Evolutionary conservation across 2,113 vertebrate species (phyloP).

Genomic region (Canis aureus): DNA sequence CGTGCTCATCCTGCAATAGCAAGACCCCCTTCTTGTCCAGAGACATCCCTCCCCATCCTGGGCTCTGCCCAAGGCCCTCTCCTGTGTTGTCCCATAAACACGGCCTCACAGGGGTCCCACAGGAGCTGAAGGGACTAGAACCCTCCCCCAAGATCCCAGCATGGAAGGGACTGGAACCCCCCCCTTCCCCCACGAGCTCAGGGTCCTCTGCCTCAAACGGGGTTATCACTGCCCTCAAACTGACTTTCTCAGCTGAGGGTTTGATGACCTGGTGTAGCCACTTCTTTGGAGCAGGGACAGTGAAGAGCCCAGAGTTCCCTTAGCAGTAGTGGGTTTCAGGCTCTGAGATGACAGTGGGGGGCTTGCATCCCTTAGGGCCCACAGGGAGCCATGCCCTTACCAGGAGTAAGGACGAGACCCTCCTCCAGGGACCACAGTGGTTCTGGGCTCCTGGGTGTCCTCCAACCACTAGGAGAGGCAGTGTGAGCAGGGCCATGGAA

Average conservation of each 20-base stretch:
- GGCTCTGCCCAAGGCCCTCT: neutral
- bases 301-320: neutral
- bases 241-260: neutral
- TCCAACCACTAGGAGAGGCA: no score
- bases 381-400: neutral
- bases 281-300: no score
- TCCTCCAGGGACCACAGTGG: rapidly evolving
- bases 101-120: neutral
- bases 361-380: no score
- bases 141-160: neutral
- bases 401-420: neutral
- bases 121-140: neutral
- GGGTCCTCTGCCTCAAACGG: neutral
- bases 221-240: neutral
- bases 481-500: no score
- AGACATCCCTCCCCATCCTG: neutral
- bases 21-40: neutral
- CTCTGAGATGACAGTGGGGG: neutral
- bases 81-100: neutral
- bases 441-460: no score
- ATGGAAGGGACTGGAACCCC: neutral
- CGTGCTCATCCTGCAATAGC: rapidly evolving
- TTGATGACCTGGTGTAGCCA: neutral
- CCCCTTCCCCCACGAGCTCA: no score
- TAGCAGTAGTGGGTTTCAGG: rapidly evolving